Evolutionary conservation across 2,113 vertebrate species (phyloP).

Genomic region (Menidia beryllina): DNA sequence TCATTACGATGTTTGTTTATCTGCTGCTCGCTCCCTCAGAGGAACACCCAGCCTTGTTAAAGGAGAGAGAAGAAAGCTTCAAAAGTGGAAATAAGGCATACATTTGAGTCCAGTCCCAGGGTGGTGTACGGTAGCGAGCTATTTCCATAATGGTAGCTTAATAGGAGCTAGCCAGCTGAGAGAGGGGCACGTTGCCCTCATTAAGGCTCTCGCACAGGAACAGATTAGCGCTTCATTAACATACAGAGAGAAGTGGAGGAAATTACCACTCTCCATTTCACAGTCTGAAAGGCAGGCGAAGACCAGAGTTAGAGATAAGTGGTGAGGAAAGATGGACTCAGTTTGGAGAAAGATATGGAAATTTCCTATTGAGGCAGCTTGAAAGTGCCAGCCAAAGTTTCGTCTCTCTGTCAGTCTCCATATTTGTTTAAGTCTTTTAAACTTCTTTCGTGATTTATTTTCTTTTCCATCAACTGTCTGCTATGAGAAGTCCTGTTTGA

Average conservation of each 20-base stretch:
- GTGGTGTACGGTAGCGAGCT: conserved; percentile 51
- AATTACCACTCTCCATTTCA: conserved; percentile 81
- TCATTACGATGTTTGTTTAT: conserved; percentile 83
- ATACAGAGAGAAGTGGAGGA: conserved; percentile 79
- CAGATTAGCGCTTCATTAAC: conserved; percentile 84
- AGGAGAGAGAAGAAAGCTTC: conserved; percentile 70
- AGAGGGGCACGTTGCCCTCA: conserved; percentile 76
- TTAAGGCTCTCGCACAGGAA: conserved; percentile 78
- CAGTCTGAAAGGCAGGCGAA: conserved; percentile 76
- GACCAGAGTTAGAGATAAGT: conserved; percentile 72
- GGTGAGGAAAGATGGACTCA: conserved; percentile 66
- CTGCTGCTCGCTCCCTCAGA: conserved; percentile 69
- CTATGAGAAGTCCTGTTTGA: conserved; percentile 5
- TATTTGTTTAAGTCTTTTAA: conserved; percentile 13
- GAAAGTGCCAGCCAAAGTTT: conserved; percentile 20
- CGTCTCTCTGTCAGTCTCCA: background rate
- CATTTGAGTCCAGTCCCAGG: conserved; percentile 74
- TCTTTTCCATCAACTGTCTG: conserved; percentile 11
- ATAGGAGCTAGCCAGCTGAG: conserved; percentile 70
- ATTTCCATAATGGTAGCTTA: conserved; percentile 82
- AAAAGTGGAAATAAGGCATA: conserved; percentile 81
- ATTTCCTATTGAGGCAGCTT: conserved; percentile 53
- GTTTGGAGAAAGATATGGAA: conserved; percentile 69
- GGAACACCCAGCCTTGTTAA: conserved; percentile 76
- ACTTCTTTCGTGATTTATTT: conserved; percentile 4